Base-by-base conservation (phyloP, 2,888 invertebrate species). In the Mechanitis messenoides region DNA sequence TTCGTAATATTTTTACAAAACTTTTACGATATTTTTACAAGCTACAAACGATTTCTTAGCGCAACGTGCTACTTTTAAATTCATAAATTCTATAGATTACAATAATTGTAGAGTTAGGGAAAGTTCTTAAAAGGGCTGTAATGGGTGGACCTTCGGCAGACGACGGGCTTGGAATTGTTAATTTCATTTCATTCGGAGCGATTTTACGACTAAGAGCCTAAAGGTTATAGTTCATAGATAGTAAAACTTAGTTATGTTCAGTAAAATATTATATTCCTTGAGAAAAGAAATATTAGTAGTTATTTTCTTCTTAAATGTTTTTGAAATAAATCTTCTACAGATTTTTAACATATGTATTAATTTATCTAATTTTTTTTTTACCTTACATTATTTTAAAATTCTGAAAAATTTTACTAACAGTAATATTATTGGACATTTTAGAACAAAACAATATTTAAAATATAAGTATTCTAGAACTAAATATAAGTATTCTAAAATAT, bases 161-260 rank as follows among this genome's bases (percentile, higher is more conserved):
- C 61, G 62, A 65, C 68, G 62, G 64, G 64, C 63, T 62, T 54
- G 66, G 67, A 66, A 70, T 68, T 69, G 68, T 68, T 69, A 68
- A 70, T 69, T 69, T 67, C 59, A 65, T 66, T 62, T 67, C 63
- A 63, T 63, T 64, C 58, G 61, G 60, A 63, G 56, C 67, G 63
- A 67, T 67, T 68, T 63, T 53, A 55, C 59, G 45, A 53, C 61
- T 65, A 64, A 67, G 66, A 64, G 65, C 56, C 59, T 68, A 60
- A 65, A 62, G 62, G 42, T 46, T 53, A 65, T 65, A 60, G 59
- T 63, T 64, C 58, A 63, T 60, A 59, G 60, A 67, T 38, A 54
- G 45, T 55, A 46, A 59, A 53, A 53, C 58, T 11, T 9, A 1
- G 42, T 42, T 42, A 42, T 42, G 42, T 9, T 42, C 42, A 9